These are phyloP conservation scores for Penaeus chinensis DNA, from an alignment of 1,140 invertebrate genomes.

Conservation along the genomic window DNA sequence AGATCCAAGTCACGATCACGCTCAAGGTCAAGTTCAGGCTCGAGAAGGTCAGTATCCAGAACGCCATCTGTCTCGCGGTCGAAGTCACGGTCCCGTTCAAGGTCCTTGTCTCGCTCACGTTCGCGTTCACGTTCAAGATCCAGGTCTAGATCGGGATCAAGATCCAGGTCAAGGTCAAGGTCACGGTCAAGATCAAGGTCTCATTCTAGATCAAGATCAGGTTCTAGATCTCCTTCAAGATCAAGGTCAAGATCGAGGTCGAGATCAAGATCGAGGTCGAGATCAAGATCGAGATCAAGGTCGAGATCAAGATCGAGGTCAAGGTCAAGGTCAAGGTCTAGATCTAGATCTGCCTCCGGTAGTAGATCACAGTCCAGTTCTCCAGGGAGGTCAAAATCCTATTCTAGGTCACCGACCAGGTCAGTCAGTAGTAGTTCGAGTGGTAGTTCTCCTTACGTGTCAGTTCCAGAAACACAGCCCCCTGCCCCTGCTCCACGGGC, in stretches of 20 bases:
- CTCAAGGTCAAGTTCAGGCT: not conserved
- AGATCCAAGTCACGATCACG: constrained; percentile 19
- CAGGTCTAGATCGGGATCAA: not conserved
- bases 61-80: constrained; percentile 28
- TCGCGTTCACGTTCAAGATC: constrained; percentile 35
- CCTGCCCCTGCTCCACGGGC: not conserved
- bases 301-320: not conserved
- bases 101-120: constrained; percentile 11
- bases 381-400: too few species aligned
- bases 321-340: not conserved
- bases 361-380: constrained; percentile 17
- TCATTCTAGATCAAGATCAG: constrained; percentile 31
- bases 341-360: not conserved
- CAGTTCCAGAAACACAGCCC: constrained; percentile 2
- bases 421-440: constrained; percentile 23
- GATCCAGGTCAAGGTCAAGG: constrained; percentile 25
- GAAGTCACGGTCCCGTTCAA: constrained; percentile 20
- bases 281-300: not conserved
- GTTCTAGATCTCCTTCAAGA: constrained; percentile 36
- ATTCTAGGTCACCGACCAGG: not conserved
- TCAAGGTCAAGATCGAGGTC: constrained; percentile 26
- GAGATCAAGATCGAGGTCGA: not conserved
- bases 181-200: constrained; percentile 38
- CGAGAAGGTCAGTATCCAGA: constrained; percentile 15
- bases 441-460: constrained; percentile 24